phyloP scores from a whole-genome alignment of 2,113 vertebrate genomes.

The Pongo abelii region DNA sequence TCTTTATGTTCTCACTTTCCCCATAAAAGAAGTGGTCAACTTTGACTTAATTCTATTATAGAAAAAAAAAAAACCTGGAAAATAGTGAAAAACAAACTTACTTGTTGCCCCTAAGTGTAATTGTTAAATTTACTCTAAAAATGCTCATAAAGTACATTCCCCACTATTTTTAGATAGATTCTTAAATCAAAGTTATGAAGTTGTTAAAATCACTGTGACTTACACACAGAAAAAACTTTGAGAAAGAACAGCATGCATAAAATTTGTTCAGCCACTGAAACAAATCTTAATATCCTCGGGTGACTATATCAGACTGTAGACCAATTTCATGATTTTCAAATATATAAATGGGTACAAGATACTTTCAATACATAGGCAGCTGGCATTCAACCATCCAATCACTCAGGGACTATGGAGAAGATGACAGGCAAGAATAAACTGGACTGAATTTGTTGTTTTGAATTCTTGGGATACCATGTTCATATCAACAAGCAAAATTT shows the following conservation, averaged over 20 bases:
- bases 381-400: neutral
- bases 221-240: neutral
- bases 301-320: neutral
- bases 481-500: neutral
- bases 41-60: constrained; percentile 42
- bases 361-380: neutral
- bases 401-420: neutral
- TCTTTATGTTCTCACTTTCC: constrained; percentile 47
- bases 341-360: neutral
- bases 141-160: neutral
- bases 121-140: constrained; percentile 41
- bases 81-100: neutral
- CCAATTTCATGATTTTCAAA: constrained; percentile 37
- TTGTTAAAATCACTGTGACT: constrained; percentile 34
- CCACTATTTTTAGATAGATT: constrained; percentile 28
- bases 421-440: neutral
- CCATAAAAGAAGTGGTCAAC: neutral
- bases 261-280: constrained; percentile 6
- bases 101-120: neutral
- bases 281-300: neutral
- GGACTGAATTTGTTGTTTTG: neutral
- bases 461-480: neutral
- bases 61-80: neutral
- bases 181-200: constrained; percentile 44
- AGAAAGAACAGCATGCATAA: neutral